Conservation (phyloP, 2,888 invertebrate genomes). For the Heterodera filipjevi region DNA sequence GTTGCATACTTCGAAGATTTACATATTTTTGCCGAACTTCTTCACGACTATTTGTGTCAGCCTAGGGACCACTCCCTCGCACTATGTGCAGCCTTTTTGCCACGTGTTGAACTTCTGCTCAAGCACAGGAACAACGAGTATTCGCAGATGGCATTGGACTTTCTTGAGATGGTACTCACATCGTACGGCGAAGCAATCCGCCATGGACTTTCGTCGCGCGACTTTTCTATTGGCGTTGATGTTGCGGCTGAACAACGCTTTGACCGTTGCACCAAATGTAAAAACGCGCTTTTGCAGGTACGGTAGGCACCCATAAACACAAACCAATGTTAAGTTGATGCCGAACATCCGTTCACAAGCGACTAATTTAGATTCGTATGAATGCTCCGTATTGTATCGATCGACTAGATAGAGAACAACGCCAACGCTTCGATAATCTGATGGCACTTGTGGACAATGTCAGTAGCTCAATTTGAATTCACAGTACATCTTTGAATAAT, state of each 20-base stretch:
- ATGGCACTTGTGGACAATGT: background rate
- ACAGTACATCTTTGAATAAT: background rate
- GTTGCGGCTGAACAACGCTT: constrained; percentile 44
- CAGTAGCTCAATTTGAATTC: background rate
- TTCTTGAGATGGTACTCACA: constrained; percentile 37
- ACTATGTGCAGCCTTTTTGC: constrained; percentile 29
- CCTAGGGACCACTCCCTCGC: constrained; percentile 23
- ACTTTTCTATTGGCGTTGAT: constrained; percentile 41
- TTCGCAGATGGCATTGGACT: constrained; percentile 40
- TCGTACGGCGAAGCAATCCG: constrained; percentile 39
- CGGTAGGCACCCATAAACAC: no score
- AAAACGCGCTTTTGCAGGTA: constrained; percentile 31
- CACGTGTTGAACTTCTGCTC: constrained; percentile 35
- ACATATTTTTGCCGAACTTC: constrained; percentile 29
- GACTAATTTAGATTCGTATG: constrained; percentile 22
- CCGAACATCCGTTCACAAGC: no score
- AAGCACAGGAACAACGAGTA: constrained; percentile 36
- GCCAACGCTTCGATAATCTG: background rate
- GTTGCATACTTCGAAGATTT: constrained; percentile 24
- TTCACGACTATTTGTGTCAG: constrained; percentile 25
- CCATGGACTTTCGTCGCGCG: constrained; percentile 40
- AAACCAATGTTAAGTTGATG: no score
- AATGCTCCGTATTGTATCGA: constrained; percentile 29
- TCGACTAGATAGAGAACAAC: constrained; percentile 19
- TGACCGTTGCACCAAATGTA: constrained; percentile 33